A percentile compares a stretch with the other conserved stretches of the same genome.
These are phyloP conservation scores for Drosophila watanabei DNA, from an alignment of 1,140 invertebrate species.

Conservation along the genomic window DNA sequence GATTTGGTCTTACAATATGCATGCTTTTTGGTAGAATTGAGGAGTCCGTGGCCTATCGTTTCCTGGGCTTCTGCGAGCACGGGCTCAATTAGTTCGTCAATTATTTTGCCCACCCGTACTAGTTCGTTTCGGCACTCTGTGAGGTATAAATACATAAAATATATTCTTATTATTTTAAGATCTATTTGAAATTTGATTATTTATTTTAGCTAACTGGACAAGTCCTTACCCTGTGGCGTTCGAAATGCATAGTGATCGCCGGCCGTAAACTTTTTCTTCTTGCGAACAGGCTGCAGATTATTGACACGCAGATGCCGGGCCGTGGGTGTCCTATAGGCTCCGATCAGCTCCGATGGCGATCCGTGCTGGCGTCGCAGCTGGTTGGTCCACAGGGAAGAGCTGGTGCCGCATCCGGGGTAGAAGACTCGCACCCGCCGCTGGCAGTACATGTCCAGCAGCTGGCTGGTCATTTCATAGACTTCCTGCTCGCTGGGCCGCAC, in stretches of 20 bases:
- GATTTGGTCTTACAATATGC: conserved; percentile 5
- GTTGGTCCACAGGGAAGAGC: conserved; percentile 69
- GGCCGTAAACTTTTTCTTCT: conserved; percentile 52
- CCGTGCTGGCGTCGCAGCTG: conserved; percentile 64
- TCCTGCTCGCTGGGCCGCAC: conserved; percentile 69
- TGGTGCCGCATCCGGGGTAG: conserved; percentile 68
- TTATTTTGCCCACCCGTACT: conserved; percentile 74
- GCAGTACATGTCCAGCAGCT: conserved; percentile 73
- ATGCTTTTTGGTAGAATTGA: not conserved
- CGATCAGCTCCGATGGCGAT: conserved; percentile 69
- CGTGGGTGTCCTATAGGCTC: conserved; percentile 57
- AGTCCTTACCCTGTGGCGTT: conserved; percentile 67
- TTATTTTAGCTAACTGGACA: not conserved
- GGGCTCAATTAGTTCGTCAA: conserved; percentile 74
- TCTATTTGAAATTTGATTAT: not conserved
- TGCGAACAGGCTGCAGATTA: conserved; percentile 26
- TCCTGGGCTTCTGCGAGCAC: conserved; percentile 48
- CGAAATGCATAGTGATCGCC: conserved; percentile 79
- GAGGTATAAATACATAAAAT: not conserved
- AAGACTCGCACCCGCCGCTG: conserved; percentile 73
- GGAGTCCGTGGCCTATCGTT: conserved; percentile 29
- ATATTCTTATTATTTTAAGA: not conserved
- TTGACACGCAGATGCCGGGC: conserved; percentile 63
- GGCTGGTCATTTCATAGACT: conserved; percentile 71
- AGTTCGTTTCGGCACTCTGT: conserved; percentile 79